Evolutionary conservation across 2,888 invertebrate genomes (phyloP), one percentile per base, ranked within the genome.

Genomic region (Ephialtes manifestator): DNA sequence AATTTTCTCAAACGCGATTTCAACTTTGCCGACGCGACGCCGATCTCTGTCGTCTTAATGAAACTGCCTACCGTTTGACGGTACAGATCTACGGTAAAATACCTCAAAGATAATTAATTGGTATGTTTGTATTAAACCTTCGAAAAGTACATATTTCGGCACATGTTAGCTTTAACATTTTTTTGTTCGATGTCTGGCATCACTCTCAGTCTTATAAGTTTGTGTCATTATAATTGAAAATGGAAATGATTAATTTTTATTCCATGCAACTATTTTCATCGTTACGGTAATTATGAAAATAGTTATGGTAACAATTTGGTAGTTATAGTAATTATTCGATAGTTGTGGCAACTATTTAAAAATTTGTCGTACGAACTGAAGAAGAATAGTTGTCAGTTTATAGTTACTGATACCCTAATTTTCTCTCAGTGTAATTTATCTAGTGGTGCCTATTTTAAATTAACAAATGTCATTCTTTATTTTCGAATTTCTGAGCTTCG

Each of bases 51-150:
- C 20, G 7, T 15, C 18, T 13, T 51, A 13, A 13, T 4, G 24
- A 11, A 43, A 43, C 43, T 39, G 3, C n/a, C 51, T 51, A 71
- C 15, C 71, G 63, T 31, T 75, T 35, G 63, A 48, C 51, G 75
- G 75, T 60, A 74, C 58, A 7, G n/a, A 39, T 53, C 39, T 15
- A 28, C 28, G 20, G 20, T 24, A 8, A 43, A 58, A 48, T 10
- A 20, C 15, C 18, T 20, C 11, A 13, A n/a, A 20, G 53, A 39
- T 13, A 13, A 35, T 2, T 60, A 31, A 60, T 60, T 24, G 1
- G 1, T 55, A 4, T 1, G 4, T 55, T 55, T 20, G 2, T 20
- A 7, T 11, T 20, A 20, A 55, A 55, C 20, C 20, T 51, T 48
- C 13, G 11, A 15, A n/a, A n/a, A 11, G 20, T 11, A 55, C 2